Evolutionary conservation across 2,113 vertebrate species (phyloP).

Genomic region (Bothrops jararaca): DNA sequence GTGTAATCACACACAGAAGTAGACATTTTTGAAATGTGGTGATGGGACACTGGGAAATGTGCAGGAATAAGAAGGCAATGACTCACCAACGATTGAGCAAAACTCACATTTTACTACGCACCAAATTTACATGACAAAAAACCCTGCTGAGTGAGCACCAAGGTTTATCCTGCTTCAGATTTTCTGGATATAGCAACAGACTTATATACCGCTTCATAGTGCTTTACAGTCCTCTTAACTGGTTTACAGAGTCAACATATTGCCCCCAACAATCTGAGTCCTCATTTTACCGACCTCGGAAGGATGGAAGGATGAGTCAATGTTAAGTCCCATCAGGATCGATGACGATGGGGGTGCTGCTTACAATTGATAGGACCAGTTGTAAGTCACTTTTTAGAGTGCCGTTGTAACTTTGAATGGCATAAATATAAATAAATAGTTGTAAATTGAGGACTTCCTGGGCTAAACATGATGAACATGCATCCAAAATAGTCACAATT

Average conservation of each 20-base stretch:
- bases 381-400: background rate
- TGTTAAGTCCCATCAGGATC: too few species aligned
- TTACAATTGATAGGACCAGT: background rate
- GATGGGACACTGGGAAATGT: background rate
- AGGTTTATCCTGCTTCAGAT: background rate
- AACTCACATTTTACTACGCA: rapidly evolving
- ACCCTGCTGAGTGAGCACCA: too few species aligned
- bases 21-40: background rate
- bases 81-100: background rate
- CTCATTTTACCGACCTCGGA: too few species aligned
- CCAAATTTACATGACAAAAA: background rate
- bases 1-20: background rate
- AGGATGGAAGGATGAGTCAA: too few species aligned
- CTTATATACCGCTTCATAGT: background rate
- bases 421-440: background rate
- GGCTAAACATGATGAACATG: background rate
- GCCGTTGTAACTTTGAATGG: background rate
- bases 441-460: background rate
- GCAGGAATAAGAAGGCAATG: background rate
- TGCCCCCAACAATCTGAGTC: background rate
- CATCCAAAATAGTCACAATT: background rate
- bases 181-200: background rate
- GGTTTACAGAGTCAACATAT: background rate
- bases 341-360: background rate
- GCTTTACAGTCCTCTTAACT: background rate